Conservation (phyloP, 2,113 vertebrate genomes). For the Struthio camelus region DNA sequence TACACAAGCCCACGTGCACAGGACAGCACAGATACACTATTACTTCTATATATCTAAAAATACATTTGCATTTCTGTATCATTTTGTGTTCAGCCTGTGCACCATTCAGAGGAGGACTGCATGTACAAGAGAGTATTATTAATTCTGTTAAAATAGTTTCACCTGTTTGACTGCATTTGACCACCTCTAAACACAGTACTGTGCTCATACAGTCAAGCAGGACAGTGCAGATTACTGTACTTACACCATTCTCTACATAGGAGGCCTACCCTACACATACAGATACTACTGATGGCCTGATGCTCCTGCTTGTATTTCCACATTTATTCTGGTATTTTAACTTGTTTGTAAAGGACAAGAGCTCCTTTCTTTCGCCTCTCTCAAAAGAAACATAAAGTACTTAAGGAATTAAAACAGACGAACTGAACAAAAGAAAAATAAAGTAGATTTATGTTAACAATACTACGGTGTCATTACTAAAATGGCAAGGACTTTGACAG, state of each 20-base stretch:
- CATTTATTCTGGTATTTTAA: neutral
- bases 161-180: neutral
- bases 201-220: neutral
- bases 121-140: neutral
- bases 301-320: neutral
- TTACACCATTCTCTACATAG: neutral
- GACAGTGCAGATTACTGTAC: neutral
- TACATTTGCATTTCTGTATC: neutral
- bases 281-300: neutral
- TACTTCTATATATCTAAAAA: neutral
- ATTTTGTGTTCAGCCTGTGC: neutral
- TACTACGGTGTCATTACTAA: neutral
- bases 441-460: neutral
- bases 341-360: neutral
- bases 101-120: neutral
- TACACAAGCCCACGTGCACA: rapidly evolving
- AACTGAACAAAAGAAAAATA: neutral
- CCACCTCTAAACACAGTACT: neutral
- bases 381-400: neutral
- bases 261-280: neutral
- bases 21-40: neutral
- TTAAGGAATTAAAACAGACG: neutral
- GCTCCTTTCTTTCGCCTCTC: neutral
- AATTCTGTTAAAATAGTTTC: neutral
- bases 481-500: neutral